phyloP scores from a whole-genome alignment of 2,113 vertebrate species.

The Thamnaconus septentrionalis region DNA sequence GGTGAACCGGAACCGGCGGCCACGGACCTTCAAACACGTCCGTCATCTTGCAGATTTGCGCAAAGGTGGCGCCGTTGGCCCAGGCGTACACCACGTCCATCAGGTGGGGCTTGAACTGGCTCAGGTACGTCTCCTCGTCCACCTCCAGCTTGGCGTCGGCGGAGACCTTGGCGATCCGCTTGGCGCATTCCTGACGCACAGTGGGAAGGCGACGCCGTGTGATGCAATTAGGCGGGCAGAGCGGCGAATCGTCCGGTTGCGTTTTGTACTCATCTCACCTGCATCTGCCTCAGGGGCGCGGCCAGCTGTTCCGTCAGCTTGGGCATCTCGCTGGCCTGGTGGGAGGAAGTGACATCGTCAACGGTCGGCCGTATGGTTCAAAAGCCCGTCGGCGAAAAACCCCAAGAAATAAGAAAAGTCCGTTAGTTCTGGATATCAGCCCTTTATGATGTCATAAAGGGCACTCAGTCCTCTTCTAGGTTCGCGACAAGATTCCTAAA shows the following conservation, averaged over 20 bases:
- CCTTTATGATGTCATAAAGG: too few species aligned
- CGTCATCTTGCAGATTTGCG: conserved; percentile 98
- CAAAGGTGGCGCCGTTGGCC: conserved; percentile 93
- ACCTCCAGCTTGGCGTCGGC: conserved; percentile 96
- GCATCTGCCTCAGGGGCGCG: conserved; percentile 95
- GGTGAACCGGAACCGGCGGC: too few species aligned
- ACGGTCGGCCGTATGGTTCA: too few species aligned
- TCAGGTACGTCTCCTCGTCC: conserved; percentile 91
- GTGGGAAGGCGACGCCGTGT: conserved; percentile 18
- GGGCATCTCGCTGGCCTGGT: conserved; percentile 95
- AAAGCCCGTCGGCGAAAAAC: too few species aligned
- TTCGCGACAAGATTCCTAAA: too few species aligned
- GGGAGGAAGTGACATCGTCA: conserved; percentile 4
- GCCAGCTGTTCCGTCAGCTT: conserved; percentile 94
- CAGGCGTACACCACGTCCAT: conserved; percentile 98
- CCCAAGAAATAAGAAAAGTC: too few species aligned
- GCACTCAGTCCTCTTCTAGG: too few species aligned
- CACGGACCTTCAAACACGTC: conserved; percentile 94
- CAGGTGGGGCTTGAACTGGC: conserved; percentile 91
- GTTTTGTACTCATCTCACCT: conserved; percentile 76
- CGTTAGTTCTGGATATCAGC: too few species aligned
- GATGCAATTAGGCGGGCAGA: background rate
- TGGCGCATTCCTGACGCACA: conserved; percentile 89
- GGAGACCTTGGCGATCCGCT: conserved; percentile 95
- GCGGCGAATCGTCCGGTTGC: fast-evolving